A percentile compares a stretch with the other conserved stretches of the same genome.
These are phyloP conservation scores for Pomphorhynchus laevis DNA, from an alignment of 1,140 invertebrate genomes.

Conservation along the genomic window DNA sequence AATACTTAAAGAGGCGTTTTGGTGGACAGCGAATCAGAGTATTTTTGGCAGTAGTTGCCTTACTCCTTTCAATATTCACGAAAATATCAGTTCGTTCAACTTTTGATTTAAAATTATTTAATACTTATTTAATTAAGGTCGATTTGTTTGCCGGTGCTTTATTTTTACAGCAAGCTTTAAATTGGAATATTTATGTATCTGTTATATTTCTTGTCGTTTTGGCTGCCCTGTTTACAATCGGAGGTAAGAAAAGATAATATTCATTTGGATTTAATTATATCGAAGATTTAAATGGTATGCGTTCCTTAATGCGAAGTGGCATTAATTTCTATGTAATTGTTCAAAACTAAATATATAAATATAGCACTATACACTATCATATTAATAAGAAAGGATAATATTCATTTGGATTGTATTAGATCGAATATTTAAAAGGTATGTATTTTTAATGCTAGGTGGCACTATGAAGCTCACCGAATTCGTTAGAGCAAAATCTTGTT, in stretches of 20 bases:
- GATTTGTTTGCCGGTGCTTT: slow-evolving; percentile 25
- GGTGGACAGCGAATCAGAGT: slow-evolving; percentile 26
- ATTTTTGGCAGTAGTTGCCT: slow-evolving; percentile 25
- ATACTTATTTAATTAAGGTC: slow-evolving; percentile 17
- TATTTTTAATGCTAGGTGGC: neutral
- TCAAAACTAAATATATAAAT: too few species aligned
- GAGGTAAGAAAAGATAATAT: slow-evolving; percentile 11
- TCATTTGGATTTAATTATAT: slow-evolving; percentile 11
- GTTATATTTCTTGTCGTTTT: slow-evolving; percentile 16
- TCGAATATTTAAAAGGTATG: neutral
- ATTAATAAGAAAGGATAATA: slow-evolving; percentile 11
- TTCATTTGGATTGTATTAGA: slow-evolving; percentile 12
- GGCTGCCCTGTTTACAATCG: slow-evolving; percentile 15
- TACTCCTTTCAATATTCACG: slow-evolving; percentile 27
- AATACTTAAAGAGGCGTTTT: slow-evolving; percentile 26
- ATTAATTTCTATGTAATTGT: too few species aligned
- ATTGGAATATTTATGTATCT: slow-evolving; percentile 20
- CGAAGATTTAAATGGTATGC: neutral
- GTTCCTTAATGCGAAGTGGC: neutral
- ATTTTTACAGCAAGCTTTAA: slow-evolving; percentile 23
- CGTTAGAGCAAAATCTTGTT: too few species aligned
- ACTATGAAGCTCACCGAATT: too few species aligned
- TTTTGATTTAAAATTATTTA: too few species aligned
- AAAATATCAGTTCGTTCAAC: slow-evolving; percentile 28
- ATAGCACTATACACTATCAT: too few species aligned